A percentile compares a stretch with the other conserved stretches of the same genome.
phyloP scores from a whole-genome alignment of 1,140 invertebrate species.

The Oryctes rhinoceros region DNA sequence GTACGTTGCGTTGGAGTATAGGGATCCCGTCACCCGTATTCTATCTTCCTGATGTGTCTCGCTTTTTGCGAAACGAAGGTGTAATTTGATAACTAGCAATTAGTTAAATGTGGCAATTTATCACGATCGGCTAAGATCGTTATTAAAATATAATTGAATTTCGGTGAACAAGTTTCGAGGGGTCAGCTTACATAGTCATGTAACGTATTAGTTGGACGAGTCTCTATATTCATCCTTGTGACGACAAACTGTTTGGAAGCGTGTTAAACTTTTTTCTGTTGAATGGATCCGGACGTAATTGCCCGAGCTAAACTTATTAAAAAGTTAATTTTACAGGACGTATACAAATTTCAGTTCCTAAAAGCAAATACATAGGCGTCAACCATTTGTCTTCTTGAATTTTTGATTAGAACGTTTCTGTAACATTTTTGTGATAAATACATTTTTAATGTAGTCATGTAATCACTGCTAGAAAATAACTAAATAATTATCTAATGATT shows the following conservation, averaged over 20 bases:
- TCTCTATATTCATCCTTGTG: background rate
- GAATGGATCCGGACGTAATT: background rate
- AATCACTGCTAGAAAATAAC: background rate
- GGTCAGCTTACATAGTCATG: conserved; percentile 45
- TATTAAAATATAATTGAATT: conserved; percentile 60
- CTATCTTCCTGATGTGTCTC: background rate
- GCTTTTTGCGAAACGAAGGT: conserved; percentile 48
- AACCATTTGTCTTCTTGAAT: no score
- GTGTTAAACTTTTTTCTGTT: background rate
- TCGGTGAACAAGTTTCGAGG: conserved; percentile 52
- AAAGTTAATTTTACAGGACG: conserved; percentile 3
- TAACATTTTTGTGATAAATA: no score
- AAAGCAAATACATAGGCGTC: no score
- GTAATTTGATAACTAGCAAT: conserved; percentile 59
- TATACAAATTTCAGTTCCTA: background rate
- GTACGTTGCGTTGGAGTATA: conserved; percentile 16
- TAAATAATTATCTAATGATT: background rate
- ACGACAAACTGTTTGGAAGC: background rate
- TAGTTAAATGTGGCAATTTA: conserved; percentile 60
- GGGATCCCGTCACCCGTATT: conserved; percentile 31
- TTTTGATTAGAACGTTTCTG: no score
- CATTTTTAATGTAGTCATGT: background rate
- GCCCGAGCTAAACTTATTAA: background rate
- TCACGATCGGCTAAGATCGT: conserved; percentile 53
- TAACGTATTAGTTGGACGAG: background rate